phyloP scores from a whole-genome alignment of 2,888 invertebrate genomes.

The Leptopilina myrica region DNA sequence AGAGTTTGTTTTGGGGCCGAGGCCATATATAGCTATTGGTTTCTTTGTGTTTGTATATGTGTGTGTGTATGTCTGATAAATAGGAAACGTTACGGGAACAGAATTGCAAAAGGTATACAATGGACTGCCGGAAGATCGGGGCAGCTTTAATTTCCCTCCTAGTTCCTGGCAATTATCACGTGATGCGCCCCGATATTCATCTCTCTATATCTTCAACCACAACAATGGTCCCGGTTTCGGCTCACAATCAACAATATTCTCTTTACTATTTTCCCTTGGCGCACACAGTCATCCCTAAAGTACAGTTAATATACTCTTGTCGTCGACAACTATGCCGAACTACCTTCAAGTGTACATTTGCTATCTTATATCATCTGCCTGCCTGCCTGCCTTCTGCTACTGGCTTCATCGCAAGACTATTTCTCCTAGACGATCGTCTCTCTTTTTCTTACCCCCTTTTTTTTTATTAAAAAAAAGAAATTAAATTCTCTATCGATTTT shows the following conservation, averaged over 20 bases:
- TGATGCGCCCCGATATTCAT: conserved; percentile 72
- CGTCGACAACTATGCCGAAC: conserved; percentile 52
- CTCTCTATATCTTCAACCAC: conserved; percentile 70
- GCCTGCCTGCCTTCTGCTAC: conserved; percentile 47
- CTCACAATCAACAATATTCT: conserved; percentile 46
- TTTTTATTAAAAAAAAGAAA: background rate
- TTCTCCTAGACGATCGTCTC: conserved; percentile 46
- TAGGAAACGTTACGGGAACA: conserved; percentile 68
- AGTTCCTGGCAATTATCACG: conserved; percentile 75
- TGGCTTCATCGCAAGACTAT: conserved; percentile 44
- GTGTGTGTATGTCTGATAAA: conserved; percentile 65
- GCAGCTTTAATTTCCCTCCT: conserved; percentile 75
- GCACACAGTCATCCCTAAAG: conserved; percentile 52
- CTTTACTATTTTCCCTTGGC: conserved; percentile 34
- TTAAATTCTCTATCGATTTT: no score
- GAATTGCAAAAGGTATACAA: conserved; percentile 65
- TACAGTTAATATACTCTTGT: conserved; percentile 43
- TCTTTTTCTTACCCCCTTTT: background rate
- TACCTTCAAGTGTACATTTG: conserved; percentile 46
- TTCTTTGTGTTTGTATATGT: background rate
- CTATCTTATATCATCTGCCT: conserved; percentile 47
- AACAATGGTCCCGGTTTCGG: conserved; percentile 66
- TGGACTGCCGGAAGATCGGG: conserved; percentile 71
- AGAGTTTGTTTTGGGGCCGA: conserved; percentile 61
- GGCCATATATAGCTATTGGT: conserved; percentile 63